Percentiles rank a stretch among this genome's conserved stretches.
These are phyloP conservation scores for Caligus rogercresseyi DNA, from an alignment of 1,140 invertebrate genomes.

Conservation along the genomic window DNA sequence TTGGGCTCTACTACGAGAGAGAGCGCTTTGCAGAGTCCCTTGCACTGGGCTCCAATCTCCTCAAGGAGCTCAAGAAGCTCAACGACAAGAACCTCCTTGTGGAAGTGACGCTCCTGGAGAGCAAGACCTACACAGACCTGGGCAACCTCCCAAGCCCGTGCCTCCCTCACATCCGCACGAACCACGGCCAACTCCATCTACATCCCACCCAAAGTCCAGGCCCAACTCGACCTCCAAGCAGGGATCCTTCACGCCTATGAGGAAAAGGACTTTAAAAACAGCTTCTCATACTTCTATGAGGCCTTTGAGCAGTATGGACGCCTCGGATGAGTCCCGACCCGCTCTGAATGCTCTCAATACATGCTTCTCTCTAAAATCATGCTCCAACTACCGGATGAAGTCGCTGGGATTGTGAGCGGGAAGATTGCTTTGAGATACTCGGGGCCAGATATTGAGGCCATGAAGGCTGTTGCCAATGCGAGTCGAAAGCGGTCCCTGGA, in stretches of 20 bases:
- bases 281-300: slow-evolving; percentile 99
- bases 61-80: slow-evolving; percentile 91
- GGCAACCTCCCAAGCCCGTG: slow-evolving; percentile 90
- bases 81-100: slow-evolving; percentile 98
- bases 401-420: slow-evolving; percentile 80
- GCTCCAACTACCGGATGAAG: slow-evolving; percentile 87
- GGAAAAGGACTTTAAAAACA: slow-evolving; percentile 98
- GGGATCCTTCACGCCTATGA: slow-evolving; percentile 96
- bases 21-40: slow-evolving; percentile 72
- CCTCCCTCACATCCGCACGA: slow-evolving; percentile 87
- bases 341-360: slow-evolving; percentile 83
- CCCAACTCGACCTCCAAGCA: slow-evolving; percentile 77
- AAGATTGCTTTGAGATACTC: slow-evolving; percentile 93
- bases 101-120: slow-evolving; percentile 84
- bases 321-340: slow-evolving; percentile 66
- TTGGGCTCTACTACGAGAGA: slow-evolving; percentile 86
- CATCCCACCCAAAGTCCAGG: slow-evolving; percentile 94
- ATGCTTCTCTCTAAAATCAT: slow-evolving; percentile 98
- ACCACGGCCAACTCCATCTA: slow-evolving; percentile 99
- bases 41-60: slow-evolving; percentile 55
- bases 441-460: slow-evolving; percentile 86
- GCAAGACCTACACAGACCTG: slow-evolving; percentile 94
- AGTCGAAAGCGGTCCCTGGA: slow-evolving; percentile 88
- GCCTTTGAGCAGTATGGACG: slow-evolving; percentile 98
- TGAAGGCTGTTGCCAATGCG: slow-evolving; percentile 88